Evolutionary conservation across 2,888 invertebrate genomes (phyloP), one percentile per base, ranked within the genome.

Genomic region (Drosophila meridionalis): DNA sequence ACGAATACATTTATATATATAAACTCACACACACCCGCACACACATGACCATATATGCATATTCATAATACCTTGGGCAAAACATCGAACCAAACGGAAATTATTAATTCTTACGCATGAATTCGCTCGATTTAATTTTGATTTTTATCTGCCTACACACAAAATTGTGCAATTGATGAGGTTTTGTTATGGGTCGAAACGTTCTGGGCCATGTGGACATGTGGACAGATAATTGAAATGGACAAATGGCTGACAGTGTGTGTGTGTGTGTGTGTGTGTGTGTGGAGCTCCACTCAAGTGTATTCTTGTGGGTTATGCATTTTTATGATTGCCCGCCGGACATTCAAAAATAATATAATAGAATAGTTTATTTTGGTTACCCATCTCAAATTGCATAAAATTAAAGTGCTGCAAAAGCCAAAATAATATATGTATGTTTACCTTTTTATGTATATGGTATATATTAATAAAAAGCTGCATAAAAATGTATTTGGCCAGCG

Each of bases 51-150:
- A 20, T 7, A 7, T 28, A 67, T 34, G 53, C 62, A 59, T 58
- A 60, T 63, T 67, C 47, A 34, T 63, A 70, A 63, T 55, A 60
- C 65, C 67, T 64, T 57, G 55, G 26, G 52, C 64, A 68, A 65
- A 34, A 32, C 47, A 67, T 70, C 65, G 71, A 76, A 73, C 47
- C 68, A 64, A 79, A 73, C 89, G 87, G 90, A 90, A 85, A 88
- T 88, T 79, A 87, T 88, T 86, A 88, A 88, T 83, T 88, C 86
- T 86, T 77, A 77, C 87, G 79, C 87, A 78, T 77, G 80, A 90
- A 76, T 87, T 83, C 90, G 71, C 87, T 90, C 79, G 77, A 88
- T 90, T 85, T 85, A 76, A 81, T 87, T 86, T 89, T 88, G 82
- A 73, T 81, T 78, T 82, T 76, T 76, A 76, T 88, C 83, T 80